Conservation (phyloP, 1,140 invertebrate genomes). For the Drosophila sucinea region DNA sequence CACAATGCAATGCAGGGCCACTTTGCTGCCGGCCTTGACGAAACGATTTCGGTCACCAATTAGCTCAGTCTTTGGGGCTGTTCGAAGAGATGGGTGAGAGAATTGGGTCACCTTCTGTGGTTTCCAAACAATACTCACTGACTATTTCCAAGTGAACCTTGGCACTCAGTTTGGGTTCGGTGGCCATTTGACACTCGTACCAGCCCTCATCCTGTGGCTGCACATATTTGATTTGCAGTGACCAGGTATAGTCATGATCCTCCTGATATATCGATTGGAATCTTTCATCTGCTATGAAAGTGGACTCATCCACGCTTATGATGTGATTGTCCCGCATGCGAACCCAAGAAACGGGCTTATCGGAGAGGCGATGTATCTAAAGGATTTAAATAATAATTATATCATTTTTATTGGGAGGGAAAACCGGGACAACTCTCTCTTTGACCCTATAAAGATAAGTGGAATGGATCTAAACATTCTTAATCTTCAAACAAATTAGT, state of each 20-base stretch:
- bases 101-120: no score
- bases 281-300: constrained; percentile 94
- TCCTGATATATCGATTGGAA: constrained; percentile 92
- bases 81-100: not conserved
- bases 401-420: no score
- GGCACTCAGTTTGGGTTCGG: constrained; percentile 88
- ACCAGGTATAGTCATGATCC: constrained; percentile 92
- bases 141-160: constrained; percentile 88
- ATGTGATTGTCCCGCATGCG: constrained; percentile 93
- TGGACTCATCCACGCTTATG: constrained; percentile 91
- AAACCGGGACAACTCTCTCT: no score
- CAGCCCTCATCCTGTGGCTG: constrained; percentile 86
- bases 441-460: no score
- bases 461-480: no score
- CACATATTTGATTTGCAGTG: constrained; percentile 90
- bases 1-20: constrained; percentile 86
- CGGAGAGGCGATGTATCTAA: constrained; percentile 90
- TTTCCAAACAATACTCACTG: constrained; percentile 84
- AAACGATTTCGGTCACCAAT: constrained; percentile 85
- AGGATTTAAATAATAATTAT: not conserved
- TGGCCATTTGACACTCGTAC: constrained; percentile 90
- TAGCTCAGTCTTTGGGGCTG: constrained; percentile 86
- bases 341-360: constrained; percentile 96
- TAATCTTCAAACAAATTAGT: no score
- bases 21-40: constrained; percentile 86